phyloP scores from a whole-genome alignment of 2,888 invertebrate genomes.

The Neoitamus cyanurus region DNA sequence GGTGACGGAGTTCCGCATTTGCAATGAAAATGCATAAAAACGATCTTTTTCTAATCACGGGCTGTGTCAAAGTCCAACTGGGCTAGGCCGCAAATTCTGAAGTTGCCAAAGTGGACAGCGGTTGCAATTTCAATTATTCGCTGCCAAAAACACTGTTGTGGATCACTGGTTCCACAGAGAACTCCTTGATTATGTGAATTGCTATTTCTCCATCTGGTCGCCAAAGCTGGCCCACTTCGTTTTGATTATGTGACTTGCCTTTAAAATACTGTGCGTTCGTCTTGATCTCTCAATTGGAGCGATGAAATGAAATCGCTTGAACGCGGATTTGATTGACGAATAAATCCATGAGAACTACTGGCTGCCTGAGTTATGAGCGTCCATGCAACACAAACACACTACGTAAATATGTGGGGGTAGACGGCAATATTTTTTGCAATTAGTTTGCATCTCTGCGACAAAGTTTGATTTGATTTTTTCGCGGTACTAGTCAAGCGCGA shows the following conservation, averaged over 20 bases:
- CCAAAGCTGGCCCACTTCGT: conserved; percentile 6
- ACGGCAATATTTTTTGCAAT: neutral
- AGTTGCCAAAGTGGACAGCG: neutral
- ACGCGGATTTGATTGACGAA: neutral
- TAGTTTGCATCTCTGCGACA: neutral
- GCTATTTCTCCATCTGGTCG: neutral
- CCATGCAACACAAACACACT: neutral
- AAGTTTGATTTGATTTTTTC: neutral
- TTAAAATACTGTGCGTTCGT: neutral
- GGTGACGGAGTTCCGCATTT: neutral
- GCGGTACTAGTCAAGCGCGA: neutral
- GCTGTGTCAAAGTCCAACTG: neutral
- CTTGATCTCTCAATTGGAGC: conserved; percentile 40
- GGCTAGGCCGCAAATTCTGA: neutral
- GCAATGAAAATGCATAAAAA: conserved; percentile 18
- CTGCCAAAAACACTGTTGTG: conserved; percentile 9
- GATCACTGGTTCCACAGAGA: neutral
- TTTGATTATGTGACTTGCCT: conserved; percentile 2
- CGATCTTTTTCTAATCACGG: neutral
- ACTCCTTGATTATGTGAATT: conserved; percentile 13
- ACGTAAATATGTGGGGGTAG: neutral
- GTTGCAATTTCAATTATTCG: neutral
- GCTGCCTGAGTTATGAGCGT: too few relatives aligned
- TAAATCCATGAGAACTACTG: neutral
- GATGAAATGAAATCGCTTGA: conserved; percentile 23